Evolutionary conservation across 2,113 vertebrate species (phyloP).

Genomic region (mouse (Mus musculus)): GRCm39 chr9:102781501-102782000

Average conservation of each 20-base stretch:
- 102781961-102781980: not conserved
- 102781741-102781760: not conserved
- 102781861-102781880: constrained; percentile 2
- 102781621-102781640: not conserved
- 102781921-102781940: constrained; percentile 11
- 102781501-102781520: not conserved
- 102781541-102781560: no score
- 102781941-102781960: not conserved
- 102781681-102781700: not conserved
- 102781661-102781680: not conserved
- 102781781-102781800: constrained; percentile 20
- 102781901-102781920: constrained; percentile 13
- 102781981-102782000: not conserved
- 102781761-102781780: not conserved
- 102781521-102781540: not conserved
- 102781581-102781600: not conserved
- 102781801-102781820: not conserved
- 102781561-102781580: not conserved
- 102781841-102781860: not conserved
- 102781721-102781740: not conserved
- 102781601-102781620: not conserved
- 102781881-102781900: not conserved
- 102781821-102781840: not conserved
- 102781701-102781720: not conserved
- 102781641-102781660: not conserved